Percentiles rank a stretch among this genome's conserved stretches.
These are phyloP conservation scores for Alexandromys fortis DNA, from an alignment of 2,113 vertebrate species.

Conservation along the genomic window DNA sequence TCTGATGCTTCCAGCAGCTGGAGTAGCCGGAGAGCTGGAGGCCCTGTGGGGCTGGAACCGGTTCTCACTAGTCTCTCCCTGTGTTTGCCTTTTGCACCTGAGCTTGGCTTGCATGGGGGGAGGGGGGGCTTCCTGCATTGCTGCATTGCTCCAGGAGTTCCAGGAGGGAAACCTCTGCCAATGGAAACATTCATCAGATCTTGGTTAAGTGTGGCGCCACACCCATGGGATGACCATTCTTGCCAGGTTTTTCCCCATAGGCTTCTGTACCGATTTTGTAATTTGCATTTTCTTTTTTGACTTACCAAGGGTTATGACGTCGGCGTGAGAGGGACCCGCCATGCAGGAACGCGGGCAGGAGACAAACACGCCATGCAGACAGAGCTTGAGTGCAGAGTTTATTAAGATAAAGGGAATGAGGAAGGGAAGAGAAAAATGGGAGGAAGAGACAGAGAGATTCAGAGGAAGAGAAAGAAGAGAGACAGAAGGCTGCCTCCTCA, in stretches of 20 bases:
- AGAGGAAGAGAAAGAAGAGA: no score
- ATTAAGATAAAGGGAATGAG: no score
- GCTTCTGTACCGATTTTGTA: conserved; percentile 79
- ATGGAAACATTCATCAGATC: conserved; percentile 19
- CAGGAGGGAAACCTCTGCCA: conserved; percentile 42
- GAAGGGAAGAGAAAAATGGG: no score
- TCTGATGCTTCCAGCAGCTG: neutral
- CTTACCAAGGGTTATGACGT: neutral
- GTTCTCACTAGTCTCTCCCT: neutral
- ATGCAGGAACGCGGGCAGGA: no score
- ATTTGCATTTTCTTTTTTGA: conserved; percentile 77
- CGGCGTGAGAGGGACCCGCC: no score
- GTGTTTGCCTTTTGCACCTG: neutral
- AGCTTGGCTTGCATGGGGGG: conserved; percentile 33
- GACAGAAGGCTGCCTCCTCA: no score
- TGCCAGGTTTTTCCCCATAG: conserved; percentile 56
- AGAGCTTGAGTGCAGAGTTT: no score
- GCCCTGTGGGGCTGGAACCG: neutral
- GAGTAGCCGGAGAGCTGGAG: neutral
- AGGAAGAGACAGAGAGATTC: no score
- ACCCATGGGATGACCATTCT: conserved; percentile 65
- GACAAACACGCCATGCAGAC: no score
- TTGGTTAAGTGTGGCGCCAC: conserved; percentile 62
- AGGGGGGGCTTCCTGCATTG: neutral
- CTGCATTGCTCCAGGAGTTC: conserved; percentile 24